Evolutionary conservation across 2,113 vertebrate species (phyloP).

Genomic region (Coryphaenoides rupestris): DNA sequence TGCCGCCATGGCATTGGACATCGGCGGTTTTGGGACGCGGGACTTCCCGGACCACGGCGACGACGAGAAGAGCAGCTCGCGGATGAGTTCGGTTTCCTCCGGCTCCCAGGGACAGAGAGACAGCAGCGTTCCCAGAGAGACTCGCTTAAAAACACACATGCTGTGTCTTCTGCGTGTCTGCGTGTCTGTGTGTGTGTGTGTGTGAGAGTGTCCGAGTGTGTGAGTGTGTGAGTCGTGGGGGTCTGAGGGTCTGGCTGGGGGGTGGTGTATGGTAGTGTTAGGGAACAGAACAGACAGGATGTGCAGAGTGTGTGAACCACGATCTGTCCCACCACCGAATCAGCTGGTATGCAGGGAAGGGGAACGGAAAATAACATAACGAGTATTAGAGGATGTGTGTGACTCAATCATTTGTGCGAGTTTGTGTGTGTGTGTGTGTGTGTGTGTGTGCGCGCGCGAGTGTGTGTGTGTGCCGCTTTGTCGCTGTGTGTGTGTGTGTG

Average conservation of each 20-base stretch:
- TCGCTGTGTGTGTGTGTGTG: conserved; percentile 9
- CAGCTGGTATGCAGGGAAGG: conserved; percentile 37
- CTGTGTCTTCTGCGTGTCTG: conserved; percentile 15
- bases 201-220: conserved; percentile 6
- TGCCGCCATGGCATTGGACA: conserved; percentile 15
- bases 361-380: conserved; percentile 31
- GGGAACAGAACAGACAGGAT: conserved; percentile 53
- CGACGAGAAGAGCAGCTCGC: conserved; percentile 36
- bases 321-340: conserved; percentile 54
- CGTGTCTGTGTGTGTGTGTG: conserved; percentile 40
- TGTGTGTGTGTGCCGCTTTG: not conserved
- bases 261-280: conserved; percentile 36
- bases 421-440: conserved; percentile 19
- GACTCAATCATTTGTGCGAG: too few relatives aligned
- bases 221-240: conserved; percentile 36
- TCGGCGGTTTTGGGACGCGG: conserved; percentile 3
- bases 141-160: conserved; percentile 33
- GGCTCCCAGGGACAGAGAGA: conserved; percentile 77
- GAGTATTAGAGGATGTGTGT: conserved; percentile 28
- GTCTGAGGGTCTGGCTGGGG: conserved; percentile 23
- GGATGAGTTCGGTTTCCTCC: conserved; percentile 44
- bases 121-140: conserved; percentile 51
- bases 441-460: conserved; percentile 3
- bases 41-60: conserved; percentile 40
- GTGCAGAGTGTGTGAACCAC: conserved; percentile 64